These are phyloP conservation scores for Pararge aegeria DNA, from an alignment of 1,140 invertebrate species.

Conservation along the genomic window DNA sequence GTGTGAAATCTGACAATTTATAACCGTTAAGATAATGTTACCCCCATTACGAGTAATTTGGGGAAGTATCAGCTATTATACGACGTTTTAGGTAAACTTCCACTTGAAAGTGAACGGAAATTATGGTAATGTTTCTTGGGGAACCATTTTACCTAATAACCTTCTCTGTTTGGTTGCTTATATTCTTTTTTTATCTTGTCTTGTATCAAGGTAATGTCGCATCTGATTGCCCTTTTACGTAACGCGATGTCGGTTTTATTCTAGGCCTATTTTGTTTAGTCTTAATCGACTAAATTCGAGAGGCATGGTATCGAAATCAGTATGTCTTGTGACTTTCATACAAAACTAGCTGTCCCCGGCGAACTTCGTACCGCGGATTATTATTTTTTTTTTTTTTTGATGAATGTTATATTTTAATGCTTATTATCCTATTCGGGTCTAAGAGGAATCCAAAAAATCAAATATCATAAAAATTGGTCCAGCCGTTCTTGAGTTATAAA, in stretches of 20 bases:
- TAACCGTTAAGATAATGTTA: slow-evolving; percentile 45
- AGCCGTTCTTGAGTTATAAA: too few relatives aligned
- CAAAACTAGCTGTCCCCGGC: too few relatives aligned
- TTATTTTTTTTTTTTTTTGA: too few relatives aligned
- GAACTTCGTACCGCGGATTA: too few relatives aligned
- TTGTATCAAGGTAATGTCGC: slow-evolving; percentile 7
- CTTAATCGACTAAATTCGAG: too few relatives aligned
- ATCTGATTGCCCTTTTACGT: neutral
- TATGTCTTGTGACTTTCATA: too few relatives aligned
- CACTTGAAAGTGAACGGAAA: slow-evolving; percentile 22
- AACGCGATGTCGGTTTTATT: neutral
- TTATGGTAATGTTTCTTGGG: slow-evolving; percentile 26
- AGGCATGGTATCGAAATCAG: too few relatives aligned
- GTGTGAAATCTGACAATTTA: slow-evolving; percentile 52
- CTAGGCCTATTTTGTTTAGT: too few relatives aligned
- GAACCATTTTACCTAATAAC: slow-evolving; percentile 19
- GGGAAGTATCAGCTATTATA: slow-evolving; percentile 38
- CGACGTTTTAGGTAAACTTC: slow-evolving; percentile 30
- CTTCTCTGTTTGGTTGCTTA: slow-evolving; percentile 9
- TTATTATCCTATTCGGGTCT: too few relatives aligned
- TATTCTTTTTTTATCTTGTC: slow-evolving; percentile 9
- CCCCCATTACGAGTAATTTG: slow-evolving; percentile 49
- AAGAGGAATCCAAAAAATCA: too few relatives aligned
- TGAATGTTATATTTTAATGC: too few relatives aligned
- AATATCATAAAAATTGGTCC: too few relatives aligned